Conservation (phyloP, 2,113 vertebrate genomes). For the Poeciliopsis prolifica region DNA sequence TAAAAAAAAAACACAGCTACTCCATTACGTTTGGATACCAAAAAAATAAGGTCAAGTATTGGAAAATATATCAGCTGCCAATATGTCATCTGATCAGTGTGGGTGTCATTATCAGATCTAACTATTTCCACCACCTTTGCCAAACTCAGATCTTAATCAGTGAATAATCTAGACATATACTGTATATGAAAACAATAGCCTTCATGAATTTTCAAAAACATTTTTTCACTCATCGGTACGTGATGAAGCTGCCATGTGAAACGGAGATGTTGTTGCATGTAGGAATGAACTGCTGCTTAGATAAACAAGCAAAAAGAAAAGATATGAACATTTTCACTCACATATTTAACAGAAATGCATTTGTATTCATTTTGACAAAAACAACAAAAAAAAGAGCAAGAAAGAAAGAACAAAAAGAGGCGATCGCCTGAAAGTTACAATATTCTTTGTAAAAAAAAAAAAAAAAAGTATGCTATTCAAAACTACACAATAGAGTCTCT, state of each 20-base stretch:
- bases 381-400: too few relatives aligned
- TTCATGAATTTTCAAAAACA: too few relatives aligned
- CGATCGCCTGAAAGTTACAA: neutral
- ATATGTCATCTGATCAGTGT: too few relatives aligned
- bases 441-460: neutral
- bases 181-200: too few relatives aligned
- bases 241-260: neutral
- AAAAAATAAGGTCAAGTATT: too few relatives aligned
- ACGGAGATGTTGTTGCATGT: too few relatives aligned
- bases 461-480: neutral
- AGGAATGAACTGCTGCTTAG: too few relatives aligned
- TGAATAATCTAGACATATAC: neutral
- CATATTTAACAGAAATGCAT: neutral
- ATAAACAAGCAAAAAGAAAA: too few relatives aligned
- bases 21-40: too few relatives aligned
- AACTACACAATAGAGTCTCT: neutral
- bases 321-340: neutral
- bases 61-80: too few relatives aligned
- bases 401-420: neutral
- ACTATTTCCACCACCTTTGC: neutral
- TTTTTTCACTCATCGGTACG: neutral
- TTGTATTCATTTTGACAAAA: neutral
- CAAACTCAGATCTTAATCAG: neutral
- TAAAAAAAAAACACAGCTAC: too few relatives aligned
- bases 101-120: too few relatives aligned